A percentile compares a stretch with the other conserved stretches of the same genome.
Evolutionary conservation across 2,797 vertebrate genomes (phyloP).

Genomic region (Xiphophorus birchmanni): DNA sequence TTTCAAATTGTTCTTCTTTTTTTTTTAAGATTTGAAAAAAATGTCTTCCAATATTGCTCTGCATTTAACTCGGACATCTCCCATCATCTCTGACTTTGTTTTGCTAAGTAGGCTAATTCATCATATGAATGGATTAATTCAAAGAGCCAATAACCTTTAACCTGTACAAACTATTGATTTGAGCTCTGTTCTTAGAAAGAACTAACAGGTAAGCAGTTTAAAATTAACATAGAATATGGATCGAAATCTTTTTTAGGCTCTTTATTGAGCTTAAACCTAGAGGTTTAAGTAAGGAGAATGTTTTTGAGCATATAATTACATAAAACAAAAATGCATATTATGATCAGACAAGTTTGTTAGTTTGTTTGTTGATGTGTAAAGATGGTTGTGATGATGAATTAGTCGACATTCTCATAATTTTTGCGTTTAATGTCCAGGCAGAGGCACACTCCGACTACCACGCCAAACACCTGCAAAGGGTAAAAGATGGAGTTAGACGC

Average conservation of each 20-base stretch:
- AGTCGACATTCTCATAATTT: conserved; percentile 36
- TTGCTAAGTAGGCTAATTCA: neutral
- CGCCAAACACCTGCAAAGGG: conserved; percentile 45
- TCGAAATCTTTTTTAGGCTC: neutral
- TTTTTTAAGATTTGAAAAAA: too few species aligned
- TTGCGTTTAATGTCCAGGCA: conserved; percentile 32
- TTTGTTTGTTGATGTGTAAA: neutral
- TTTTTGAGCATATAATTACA: neutral
- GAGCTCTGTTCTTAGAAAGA: neutral
- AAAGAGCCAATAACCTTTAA: neutral
- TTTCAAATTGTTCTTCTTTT: too few species aligned
- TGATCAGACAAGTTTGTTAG: neutral
- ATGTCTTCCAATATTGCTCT: neutral
- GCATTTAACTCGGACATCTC: neutral
- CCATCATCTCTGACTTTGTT: neutral
- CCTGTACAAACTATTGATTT: neutral
- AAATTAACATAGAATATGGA: neutral
- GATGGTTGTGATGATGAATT: conserved; percentile 5
- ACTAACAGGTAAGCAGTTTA: neutral
- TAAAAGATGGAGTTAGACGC: conserved; percentile 45
- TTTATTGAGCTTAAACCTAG: neutral
- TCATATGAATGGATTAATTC: neutral
- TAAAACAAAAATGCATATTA: neutral
- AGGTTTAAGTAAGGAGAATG: neutral
- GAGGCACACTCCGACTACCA: conserved; percentile 29